Conservation (phyloP, 2,888 invertebrate genomes). For the Priocnemis perturbator region DNA sequence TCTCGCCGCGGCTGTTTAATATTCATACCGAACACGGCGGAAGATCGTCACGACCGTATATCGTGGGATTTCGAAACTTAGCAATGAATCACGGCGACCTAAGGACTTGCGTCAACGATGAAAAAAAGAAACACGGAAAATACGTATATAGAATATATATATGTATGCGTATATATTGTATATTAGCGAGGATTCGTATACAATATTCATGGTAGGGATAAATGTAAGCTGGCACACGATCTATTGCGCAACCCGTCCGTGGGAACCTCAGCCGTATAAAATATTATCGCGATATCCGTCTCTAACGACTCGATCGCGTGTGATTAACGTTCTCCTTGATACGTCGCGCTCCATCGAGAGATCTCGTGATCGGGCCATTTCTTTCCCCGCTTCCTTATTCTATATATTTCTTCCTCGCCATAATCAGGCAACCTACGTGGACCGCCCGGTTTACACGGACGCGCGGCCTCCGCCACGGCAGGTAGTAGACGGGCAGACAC, state of each 20-base stretch:
- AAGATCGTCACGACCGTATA: constrained; percentile 10
- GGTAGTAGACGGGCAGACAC: too few relatives aligned
- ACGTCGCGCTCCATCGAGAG: constrained; percentile 47
- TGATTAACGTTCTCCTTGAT: constrained; percentile 63
- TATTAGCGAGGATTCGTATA: too few relatives aligned
- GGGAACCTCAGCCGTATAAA: constrained; percentile 51
- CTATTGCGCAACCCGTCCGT: constrained; percentile 17
- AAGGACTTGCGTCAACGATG: constrained; percentile 12
- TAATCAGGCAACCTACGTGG: not conserved
- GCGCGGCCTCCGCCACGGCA: not conserved
- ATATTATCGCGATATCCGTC: constrained; percentile 64
- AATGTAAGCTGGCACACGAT: constrained; percentile 6
- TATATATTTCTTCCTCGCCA: constrained; percentile 8
- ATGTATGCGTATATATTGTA: too few relatives aligned
- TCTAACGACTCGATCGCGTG: constrained; percentile 70
- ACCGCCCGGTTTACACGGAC: not conserved
- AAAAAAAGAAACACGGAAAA: constrained; percentile 11
- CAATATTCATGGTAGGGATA: too few relatives aligned
- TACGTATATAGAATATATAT: not conserved
- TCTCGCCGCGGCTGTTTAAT: constrained; percentile 11
- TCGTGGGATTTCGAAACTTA: constrained; percentile 35
- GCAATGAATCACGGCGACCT: constrained; percentile 28
- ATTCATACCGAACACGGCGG: not conserved
- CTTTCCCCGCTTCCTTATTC: constrained; percentile 42
- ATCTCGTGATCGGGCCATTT: constrained; percentile 26